Percentiles rank a stretch among this genome's conserved stretches.
phyloP scores from a whole-genome alignment of 2,797 vertebrate genomes.

The Serranus cabrilla region DNA sequence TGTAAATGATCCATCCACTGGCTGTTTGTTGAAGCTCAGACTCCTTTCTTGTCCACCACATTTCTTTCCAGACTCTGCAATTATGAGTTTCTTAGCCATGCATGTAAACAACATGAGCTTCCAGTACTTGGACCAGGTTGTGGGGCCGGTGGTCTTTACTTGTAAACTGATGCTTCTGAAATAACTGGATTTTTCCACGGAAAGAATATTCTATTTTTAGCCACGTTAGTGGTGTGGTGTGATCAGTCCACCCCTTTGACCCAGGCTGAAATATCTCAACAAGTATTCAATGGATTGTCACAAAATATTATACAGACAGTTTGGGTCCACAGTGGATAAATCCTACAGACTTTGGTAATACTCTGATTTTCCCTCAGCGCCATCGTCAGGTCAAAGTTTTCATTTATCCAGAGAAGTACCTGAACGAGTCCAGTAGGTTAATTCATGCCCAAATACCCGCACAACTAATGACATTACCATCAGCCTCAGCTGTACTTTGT shows the following conservation, averaged over 20 bases:
- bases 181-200: neutral
- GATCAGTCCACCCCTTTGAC: neutral
- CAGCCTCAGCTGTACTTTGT: neutral
- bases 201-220: neutral
- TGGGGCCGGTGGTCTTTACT: conserved; percentile 11
- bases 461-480: neutral
- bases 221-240: neutral
- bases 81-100: conserved; percentile 12
- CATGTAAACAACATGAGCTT: conserved; percentile 17
- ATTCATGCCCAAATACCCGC: neutral
- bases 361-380: neutral
- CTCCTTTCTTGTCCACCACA: conserved; percentile 4
- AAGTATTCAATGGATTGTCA: neutral
- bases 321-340: neutral
- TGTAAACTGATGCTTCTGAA: conserved; percentile 3
- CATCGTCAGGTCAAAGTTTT: neutral
- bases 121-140: conserved; percentile 3
- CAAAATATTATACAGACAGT: neutral
- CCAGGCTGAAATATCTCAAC: neutral
- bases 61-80: conserved; percentile 17
- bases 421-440: neutral
- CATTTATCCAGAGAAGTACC: neutral
- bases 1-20: conserved; percentile 21
- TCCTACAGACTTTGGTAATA: conserved; percentile 1
- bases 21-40: conserved; percentile 15